phyloP scores from a whole-genome alignment of 2,888 invertebrate genomes.

The Metallyticus violacea region DNA sequence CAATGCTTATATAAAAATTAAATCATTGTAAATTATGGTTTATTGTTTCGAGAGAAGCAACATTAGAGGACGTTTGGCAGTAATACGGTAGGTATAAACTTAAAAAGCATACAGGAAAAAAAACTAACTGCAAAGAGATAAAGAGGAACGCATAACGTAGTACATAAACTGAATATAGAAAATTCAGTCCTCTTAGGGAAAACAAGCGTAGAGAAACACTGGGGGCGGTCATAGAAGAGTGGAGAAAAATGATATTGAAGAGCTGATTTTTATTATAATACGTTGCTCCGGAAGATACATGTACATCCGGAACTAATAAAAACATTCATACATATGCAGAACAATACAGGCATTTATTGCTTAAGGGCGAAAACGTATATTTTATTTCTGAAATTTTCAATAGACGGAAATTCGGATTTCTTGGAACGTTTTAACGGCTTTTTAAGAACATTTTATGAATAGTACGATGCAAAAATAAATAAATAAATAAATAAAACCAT shows the following conservation, averaged over 20 bases:
- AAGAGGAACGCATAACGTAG: neutral
- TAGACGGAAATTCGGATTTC: neutral
- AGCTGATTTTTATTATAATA: neutral
- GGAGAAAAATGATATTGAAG: neutral
- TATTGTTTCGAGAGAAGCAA: too few species aligned
- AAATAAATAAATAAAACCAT: too few species aligned
- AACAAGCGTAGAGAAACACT: neutral
- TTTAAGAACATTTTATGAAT: neutral
- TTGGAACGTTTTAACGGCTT: neutral
- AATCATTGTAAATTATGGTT: too few species aligned
- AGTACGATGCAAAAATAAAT: too few species aligned
- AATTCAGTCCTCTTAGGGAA: neutral
- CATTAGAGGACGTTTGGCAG: too few species aligned
- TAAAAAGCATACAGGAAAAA: neutral
- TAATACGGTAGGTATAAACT: too few species aligned
- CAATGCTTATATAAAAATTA: too few species aligned
- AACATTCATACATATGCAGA: neutral
- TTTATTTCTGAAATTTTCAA: neutral
- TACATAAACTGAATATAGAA: neutral
- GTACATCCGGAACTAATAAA: neutral
- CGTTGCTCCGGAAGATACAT: neutral
- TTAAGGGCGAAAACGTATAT: neutral
- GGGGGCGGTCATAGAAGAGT: neutral
- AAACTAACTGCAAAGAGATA: neutral
- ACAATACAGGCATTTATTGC: neutral